Base-by-base conservation (phyloP, 2,797 vertebrate species). In the Ptychadena robeensis region DNA sequence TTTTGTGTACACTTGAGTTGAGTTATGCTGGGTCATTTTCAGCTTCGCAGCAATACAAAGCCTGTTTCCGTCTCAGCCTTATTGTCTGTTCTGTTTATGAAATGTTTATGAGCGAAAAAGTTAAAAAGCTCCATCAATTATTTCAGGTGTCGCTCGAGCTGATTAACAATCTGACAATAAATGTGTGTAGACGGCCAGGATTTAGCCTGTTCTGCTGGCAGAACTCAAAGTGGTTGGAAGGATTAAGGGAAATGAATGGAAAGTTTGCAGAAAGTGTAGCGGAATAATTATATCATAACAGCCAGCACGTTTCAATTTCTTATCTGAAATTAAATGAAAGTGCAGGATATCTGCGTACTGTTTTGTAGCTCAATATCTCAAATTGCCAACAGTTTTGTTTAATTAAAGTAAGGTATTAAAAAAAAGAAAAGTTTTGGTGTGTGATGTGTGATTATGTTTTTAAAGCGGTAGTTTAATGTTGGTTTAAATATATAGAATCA, bases 311-410 rank as follows among this genome's bases (percentile, higher is more conserved):
- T 84, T 84, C 48, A 74, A 80, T 84, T 80, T 74, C 82, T 84
- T 84, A 84, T 79, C 76, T 84, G 25, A 84, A 80, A 84, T 84
- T 74, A 75, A 80, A 79, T 80, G 71, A 75, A 85, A 84, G 31
- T 74, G 64, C 78, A 68, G 77, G 59, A 70, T 69, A 80, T 85
- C 76, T 32, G 34, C 37, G 69, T 64, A 63, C 65, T 80, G 64
- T 30, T 57, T 82, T 73, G 48, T 34, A 80, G 31, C 69, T 79
- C 71, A 82, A 27, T 74, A 67, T 66, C 71, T 82, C 61, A 83
- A 73, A 67, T 83, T 73, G 69, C 57, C 68, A 83, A 78, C 67
- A 67, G 69, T 73, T 73, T 72, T 73, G 75, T 61, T 73, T 80
- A 84, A 79, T 83, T 79, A 83, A 79, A 78, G 12, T 15, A 61